Conservation (phyloP, 92 coral and sea anemone genomes). For the Virgularia gustaviana region DNA sequence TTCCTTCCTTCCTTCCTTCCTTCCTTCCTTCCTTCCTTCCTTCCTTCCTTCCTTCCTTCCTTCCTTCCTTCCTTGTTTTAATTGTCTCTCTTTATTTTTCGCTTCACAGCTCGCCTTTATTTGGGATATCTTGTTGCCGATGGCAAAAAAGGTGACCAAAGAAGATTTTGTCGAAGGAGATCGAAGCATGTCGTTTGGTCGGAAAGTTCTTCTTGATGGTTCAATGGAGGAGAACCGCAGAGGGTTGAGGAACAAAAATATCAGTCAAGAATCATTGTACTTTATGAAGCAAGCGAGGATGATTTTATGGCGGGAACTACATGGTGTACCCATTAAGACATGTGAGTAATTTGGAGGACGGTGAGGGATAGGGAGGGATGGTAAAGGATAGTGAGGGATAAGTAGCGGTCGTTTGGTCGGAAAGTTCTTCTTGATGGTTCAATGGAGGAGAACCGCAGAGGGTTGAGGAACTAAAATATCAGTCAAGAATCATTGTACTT, state of each 20-base stretch:
- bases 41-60: neutral
- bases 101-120: conserved; percentile 65
- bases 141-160: conserved; percentile 71
- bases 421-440: conserved; percentile 42
- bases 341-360: conserved; percentile 34
- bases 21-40: neutral
- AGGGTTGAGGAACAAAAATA: conserved; percentile 48
- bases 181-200: conserved; percentile 76
- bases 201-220: conserved; percentile 47
- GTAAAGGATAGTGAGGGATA: no score
- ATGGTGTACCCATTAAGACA: conserved; percentile 66
- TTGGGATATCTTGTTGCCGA: conserved; percentile 72
- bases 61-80: neutral
- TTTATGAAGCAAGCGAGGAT: conserved; percentile 67
- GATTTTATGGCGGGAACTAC: conserved; percentile 65
- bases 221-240: conserved; percentile 54
- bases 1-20: neutral
- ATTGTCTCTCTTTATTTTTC: neutral
- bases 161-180: conserved; percentile 74
- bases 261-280: conserved; percentile 52
- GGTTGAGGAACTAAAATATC: conserved; percentile 43
- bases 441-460: conserved; percentile 56
- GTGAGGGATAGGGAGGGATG: neutral
- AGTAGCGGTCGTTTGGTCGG: conserved; percentile 74
- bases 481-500: conserved; percentile 55